phyloP scores from a whole-genome alignment of 2,888 invertebrate genomes.

The Ophion ellenae region DNA sequence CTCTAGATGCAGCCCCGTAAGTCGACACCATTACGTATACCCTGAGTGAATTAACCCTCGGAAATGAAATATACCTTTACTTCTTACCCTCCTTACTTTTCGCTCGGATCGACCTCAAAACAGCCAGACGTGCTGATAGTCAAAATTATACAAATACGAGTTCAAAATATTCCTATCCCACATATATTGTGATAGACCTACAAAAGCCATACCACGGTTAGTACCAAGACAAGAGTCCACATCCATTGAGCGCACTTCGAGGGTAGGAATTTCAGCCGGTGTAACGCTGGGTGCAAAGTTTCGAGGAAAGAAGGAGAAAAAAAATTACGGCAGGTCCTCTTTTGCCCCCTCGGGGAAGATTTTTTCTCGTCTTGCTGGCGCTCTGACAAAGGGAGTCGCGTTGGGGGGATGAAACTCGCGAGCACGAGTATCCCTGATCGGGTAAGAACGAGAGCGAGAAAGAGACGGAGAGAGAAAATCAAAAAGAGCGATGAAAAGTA shows the following conservation, averaged over 20 bases:
- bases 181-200: not conserved
- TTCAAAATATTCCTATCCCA: not conserved
- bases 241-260: constrained; percentile 24
- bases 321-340: constrained; percentile 79
- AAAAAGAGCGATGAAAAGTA: not conserved
- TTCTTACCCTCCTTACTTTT: not conserved
- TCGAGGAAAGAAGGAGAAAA: constrained; percentile 43
- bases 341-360: constrained; percentile 28
- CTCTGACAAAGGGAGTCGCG: constrained; percentile 58
- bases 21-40: constrained; percentile 28
- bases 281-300: constrained; percentile 58
- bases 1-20: not conserved
- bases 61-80: constrained; percentile 2
- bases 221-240: constrained; percentile 18
- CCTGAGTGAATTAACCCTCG: constrained; percentile 22
- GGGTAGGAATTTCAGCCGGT: constrained; percentile 62
- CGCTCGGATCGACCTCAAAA: not conserved
- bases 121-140: not conserved
- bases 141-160: not conserved
- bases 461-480: constrained; percentile 16
- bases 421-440: constrained; percentile 70
- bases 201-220: constrained; percentile 6
- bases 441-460: constrained; percentile 55
- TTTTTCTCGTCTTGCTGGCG: constrained; percentile 44
- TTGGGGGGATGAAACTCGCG: constrained; percentile 58